phyloP scores from a whole-genome alignment of 2,888 invertebrate species.

The Mesochorus sp. region DNA sequence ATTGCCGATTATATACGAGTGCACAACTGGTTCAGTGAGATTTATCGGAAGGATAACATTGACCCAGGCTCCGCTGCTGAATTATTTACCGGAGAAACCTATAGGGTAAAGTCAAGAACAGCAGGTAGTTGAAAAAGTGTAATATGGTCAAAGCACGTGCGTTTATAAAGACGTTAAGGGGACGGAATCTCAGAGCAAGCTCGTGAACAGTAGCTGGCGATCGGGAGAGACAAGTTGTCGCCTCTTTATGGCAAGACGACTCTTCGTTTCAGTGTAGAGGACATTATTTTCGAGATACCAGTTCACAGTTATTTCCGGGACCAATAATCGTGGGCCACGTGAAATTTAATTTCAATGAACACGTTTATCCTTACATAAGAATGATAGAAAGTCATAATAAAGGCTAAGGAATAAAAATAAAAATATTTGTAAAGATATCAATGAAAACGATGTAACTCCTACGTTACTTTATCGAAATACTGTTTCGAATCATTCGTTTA shows the following conservation, averaged over 20 bases:
- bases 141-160: slow-evolving; percentile 31
- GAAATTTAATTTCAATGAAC: slow-evolving; percentile 25
- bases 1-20: neutral
- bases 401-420: neutral
- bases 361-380: neutral
- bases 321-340: neutral
- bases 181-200: neutral
- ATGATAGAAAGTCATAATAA: neutral
- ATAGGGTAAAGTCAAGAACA: neutral
- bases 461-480: too few relatives aligned
- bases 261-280: slow-evolving; percentile 53
- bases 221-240: slow-evolving; percentile 38
- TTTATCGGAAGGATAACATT: slow-evolving; percentile 62
- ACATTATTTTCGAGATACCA: slow-evolving; percentile 36
- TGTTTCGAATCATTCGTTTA: too few relatives aligned
- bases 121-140: slow-evolving; percentile 25
- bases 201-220: slow-evolving; percentile 37
- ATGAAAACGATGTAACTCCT: too few relatives aligned
- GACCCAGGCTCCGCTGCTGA: slow-evolving; percentile 66
- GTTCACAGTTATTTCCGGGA: slow-evolving; percentile 17
- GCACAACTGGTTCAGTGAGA: slow-evolving; percentile 46
- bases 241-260: slow-evolving; percentile 67
- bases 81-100: slow-evolving; percentile 40
- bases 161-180: slow-evolving; percentile 31
- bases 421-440: neutral